Conservation (phyloP, 2,797 vertebrate genomes). For the Sylvilagus floridanus region DNA sequence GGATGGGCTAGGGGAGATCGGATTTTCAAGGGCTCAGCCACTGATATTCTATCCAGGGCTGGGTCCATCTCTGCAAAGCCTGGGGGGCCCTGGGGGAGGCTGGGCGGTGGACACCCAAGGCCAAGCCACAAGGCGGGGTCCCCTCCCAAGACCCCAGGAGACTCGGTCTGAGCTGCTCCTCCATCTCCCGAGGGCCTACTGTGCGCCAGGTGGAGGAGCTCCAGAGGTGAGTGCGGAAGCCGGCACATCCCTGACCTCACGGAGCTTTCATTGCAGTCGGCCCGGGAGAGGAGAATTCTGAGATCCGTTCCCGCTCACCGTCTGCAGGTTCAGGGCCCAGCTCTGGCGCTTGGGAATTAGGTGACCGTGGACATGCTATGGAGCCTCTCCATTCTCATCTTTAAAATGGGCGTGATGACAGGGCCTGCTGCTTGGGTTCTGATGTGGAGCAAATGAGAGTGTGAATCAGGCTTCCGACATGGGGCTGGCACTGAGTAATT, state of each 20-base stretch:
- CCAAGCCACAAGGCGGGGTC: not conserved
- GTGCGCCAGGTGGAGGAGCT: fast-evolving
- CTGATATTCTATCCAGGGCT: constrained; percentile 76
- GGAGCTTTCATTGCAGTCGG: not conserved
- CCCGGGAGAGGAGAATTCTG: not conserved
- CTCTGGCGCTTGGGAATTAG: not conserved
- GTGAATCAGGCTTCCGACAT: fast-evolving
- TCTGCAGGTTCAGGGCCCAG: fast-evolving
- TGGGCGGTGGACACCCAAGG: not conserved
- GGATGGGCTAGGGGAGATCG: constrained; percentile 82
- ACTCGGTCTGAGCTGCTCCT: not conserved
- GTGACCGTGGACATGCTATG: not conserved
- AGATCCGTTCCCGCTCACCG: fast-evolving
- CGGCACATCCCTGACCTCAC: not conserved
- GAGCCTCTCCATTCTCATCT: not conserved
- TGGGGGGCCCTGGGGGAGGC: not conserved
- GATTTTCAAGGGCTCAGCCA: constrained; percentile 77
- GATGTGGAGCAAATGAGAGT: fast-evolving
- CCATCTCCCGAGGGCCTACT: not conserved
- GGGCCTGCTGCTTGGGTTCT: fast-evolving
- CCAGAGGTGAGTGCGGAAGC: not conserved
- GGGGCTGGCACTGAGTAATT: fast-evolving
- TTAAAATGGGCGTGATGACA: not conserved
- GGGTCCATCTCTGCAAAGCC: not conserved
- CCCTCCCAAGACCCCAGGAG: not conserved